Base-by-base conservation (phyloP, 2,888 invertebrate species). In the Euzophera pinguis region DNA sequence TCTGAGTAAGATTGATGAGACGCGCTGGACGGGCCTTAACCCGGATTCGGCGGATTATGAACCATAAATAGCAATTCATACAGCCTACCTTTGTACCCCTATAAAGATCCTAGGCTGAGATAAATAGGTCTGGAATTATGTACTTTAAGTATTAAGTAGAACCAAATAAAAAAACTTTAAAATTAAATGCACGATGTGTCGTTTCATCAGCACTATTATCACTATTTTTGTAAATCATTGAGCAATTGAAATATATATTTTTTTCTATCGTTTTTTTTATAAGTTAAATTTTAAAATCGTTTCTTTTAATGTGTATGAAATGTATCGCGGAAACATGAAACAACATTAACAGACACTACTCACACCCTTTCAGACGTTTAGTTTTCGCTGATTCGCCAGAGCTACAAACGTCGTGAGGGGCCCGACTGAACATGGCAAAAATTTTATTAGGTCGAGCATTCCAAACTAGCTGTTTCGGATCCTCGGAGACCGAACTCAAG, bases 1-100 rank as follows among this genome's bases (percentile, higher is more conserved):
- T 69, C 74, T 84, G 86, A 87, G 81, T 78, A 84, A 88, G 88
- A 88, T 87, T 85, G 88, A 88, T 87, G 85, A 77, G 69, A 69
- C 61, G 67, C 63, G 65, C 65, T 22, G 22, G 22, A 22, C 67
- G 65, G 67, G 75, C 77, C 78, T 78, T 74, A 76, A 66, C 71
- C 73, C 67, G 70, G 78, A 79, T 76, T 81, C 81, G 47, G 47
- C 41, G 79, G 84, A 84, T 86, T 86, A 85, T 79, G 74, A 76
- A 69, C 69, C 69, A 76, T 78, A 79, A 81, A 83, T 78, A 78
- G 78, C 78, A 68, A 78, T 76, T 77, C 77, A 73, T 78, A 70
- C 65, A 69, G 71, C 67, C 75, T 69, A 62, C 61, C 47, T 45
- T 50, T 50, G 47, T 47, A 48, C 47, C 43, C 47, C 34, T 13